These are phyloP conservation scores for Drosophila ironensis DNA, from an alignment of 1,140 invertebrate species.

Conservation along the genomic window DNA sequence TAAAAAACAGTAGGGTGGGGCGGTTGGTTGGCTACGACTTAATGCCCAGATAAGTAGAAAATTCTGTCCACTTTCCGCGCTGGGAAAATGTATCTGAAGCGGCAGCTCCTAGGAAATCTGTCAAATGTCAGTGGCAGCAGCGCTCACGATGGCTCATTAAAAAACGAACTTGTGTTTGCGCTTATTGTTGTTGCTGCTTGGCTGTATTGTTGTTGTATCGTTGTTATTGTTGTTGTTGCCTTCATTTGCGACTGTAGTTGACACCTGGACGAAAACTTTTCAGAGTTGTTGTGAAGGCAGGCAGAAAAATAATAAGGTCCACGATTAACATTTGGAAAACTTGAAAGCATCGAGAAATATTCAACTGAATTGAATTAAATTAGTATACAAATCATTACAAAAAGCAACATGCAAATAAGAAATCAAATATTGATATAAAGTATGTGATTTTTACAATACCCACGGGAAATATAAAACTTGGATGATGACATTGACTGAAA, in stretches of 20 bases:
- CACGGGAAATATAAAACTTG: no score
- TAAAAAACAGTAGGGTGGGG: not conserved
- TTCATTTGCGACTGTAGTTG: conserved; percentile 55
- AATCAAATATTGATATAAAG: no score
- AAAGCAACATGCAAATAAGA: no score
- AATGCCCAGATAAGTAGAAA: conserved; percentile 68
- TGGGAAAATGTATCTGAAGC: conserved; percentile 47
- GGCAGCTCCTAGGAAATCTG: conserved; percentile 64
- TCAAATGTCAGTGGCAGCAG: conserved; percentile 75
- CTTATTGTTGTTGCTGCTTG: conserved; percentile 8
- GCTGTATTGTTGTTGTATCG: not conserved
- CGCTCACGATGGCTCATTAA: conserved; percentile 66
- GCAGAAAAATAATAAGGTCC: no score
- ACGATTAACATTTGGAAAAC: no score
- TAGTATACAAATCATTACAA: no score
- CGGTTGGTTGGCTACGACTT: conserved; percentile 22
- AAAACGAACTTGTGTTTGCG: conserved; percentile 45
- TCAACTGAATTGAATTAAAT: no score
- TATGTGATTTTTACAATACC: no score
- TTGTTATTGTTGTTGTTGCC: conserved; percentile 12
- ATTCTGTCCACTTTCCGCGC: not conserved
- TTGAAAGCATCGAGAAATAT: no score
- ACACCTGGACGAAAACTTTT: conserved; percentile 67
- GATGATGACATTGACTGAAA: no score
- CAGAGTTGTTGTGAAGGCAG: not conserved